Evolutionary conservation across 2,888 invertebrate species (phyloP).

Genomic region (Zhuqinia jingwanae): DNA sequence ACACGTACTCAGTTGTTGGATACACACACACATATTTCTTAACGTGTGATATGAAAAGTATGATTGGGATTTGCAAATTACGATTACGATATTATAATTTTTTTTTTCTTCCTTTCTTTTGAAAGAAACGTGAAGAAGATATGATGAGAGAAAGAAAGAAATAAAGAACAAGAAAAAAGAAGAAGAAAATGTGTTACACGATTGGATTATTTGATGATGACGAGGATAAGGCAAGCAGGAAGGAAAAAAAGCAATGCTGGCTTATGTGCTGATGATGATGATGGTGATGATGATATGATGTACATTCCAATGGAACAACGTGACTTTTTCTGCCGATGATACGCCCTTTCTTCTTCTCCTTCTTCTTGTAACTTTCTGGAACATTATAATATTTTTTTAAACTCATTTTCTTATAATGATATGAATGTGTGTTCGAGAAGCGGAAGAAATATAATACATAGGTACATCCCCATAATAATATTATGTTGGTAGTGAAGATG

Average conservation of each 20-base stretch:
- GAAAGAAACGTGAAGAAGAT: neutral
- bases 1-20: no score
- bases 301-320: slow-evolving; percentile 46
- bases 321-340: slow-evolving; percentile 3
- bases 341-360: slow-evolving; percentile 41
- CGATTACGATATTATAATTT: neutral
- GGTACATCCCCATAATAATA: no score
- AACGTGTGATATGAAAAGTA: slow-evolving; percentile 12
- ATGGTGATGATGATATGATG: neutral
- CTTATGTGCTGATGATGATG: neutral
- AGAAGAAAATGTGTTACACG: no score
- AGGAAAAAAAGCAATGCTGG: neutral
- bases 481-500: slow-evolving; percentile 14
- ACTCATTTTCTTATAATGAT: neutral
- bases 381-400: neutral
- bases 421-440: slow-evolving; percentile 20
- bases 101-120: slow-evolving; percentile 20
- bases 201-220: neutral
- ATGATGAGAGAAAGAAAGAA: neutral
- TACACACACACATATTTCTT: no score
- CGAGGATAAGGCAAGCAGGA: neutral
- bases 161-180: neutral
- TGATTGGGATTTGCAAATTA: slow-evolving; percentile 39
- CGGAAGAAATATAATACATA: slow-evolving; percentile 50
- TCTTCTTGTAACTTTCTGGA: slow-evolving; percentile 26